Evolutionary conservation across 1,140 invertebrate genomes (phyloP).

Genomic region (Pseudomyrmex cubaensis): DNA sequence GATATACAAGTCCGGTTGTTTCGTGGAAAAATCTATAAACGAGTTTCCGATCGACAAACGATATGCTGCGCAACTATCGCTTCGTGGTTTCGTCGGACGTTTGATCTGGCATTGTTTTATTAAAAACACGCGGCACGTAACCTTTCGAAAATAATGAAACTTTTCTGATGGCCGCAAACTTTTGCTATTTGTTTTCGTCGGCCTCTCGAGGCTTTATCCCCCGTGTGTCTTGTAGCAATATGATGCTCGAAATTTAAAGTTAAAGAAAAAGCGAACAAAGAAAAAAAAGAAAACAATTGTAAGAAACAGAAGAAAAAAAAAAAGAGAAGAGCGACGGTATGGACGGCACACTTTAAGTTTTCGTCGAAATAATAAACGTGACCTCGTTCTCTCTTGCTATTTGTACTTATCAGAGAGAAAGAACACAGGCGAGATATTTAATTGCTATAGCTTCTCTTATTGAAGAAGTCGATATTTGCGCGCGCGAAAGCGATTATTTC

Average conservation of each 20-base stretch:
- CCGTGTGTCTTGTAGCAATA: constrained; percentile 33
- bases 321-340: not conserved
- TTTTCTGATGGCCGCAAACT: constrained; percentile 58
- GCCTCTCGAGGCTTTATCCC: constrained; percentile 14
- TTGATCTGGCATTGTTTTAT: constrained; percentile 57
- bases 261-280: constrained; percentile 21
- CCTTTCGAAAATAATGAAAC: constrained; percentile 69
- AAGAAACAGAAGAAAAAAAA: not conserved
- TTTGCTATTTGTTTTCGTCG: constrained; percentile 65
- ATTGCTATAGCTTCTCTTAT: constrained; percentile 20
- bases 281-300: not conserved
- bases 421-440: not conserved
- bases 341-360: constrained; percentile 21
- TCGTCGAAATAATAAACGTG: constrained; percentile 21
- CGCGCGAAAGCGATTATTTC: constrained; percentile 3
- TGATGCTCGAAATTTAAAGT: constrained; percentile 39
- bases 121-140: constrained; percentile 68
- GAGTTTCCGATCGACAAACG: constrained; percentile 7
- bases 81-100: not conserved
- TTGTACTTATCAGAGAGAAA: constrained; percentile 5
- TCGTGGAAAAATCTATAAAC: not conserved
- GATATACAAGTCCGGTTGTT: not conserved
- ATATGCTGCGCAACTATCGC: not conserved
- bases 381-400: not conserved
- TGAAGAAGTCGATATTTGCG: not conserved